Conservation (phyloP, 2,113 vertebrate genomes). For the human region GRCh38 chr15:84913001-84913500, state of each 20-base stretch:
- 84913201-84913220: neutral
- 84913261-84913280: neutral
- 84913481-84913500: neutral
- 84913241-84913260: neutral
- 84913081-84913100: neutral
- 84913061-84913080: neutral
- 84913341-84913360: neutral
- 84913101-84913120: neutral
- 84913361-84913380: neutral
- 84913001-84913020: neutral
- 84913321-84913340: neutral
- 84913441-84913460: fast-evolving
- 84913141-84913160: neutral
- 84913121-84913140: neutral
- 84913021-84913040: neutral
- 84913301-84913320: neutral
- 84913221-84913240: neutral
- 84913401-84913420: neutral
- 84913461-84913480: neutral
- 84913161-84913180: neutral
- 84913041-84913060: neutral
- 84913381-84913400: neutral
- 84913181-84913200: neutral
- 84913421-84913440: neutral
- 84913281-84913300: neutral